Evolutionary conservation across 2,113 vertebrate species (phyloP).

Genomic region (Sinocyclocheilus maitianheensis): DNA sequence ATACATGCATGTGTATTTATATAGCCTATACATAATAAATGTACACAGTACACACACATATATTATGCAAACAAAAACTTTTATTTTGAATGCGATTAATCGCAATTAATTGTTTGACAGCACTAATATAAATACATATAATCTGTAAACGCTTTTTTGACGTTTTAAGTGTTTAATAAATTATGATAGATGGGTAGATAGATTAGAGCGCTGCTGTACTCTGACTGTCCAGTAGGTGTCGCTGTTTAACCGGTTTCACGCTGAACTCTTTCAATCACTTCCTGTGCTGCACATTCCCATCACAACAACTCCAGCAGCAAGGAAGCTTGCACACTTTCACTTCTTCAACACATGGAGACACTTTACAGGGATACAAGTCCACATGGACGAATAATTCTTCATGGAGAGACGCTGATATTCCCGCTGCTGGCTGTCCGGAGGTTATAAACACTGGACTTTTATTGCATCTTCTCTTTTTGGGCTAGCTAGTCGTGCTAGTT

Average conservation of each 20-base stretch:
- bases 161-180: too few relatives aligned
- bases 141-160: too few relatives aligned
- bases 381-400: not conserved
- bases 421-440: not conserved
- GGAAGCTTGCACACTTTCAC: conserved; percentile 8
- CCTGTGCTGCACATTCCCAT: conserved; percentile 40
- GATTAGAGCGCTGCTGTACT: not conserved
- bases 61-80: too few relatives aligned
- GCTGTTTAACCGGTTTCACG: not conserved
- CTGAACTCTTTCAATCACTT: conserved; percentile 37
- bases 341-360: not conserved
- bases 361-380: not conserved
- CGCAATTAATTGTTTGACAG: too few relatives aligned
- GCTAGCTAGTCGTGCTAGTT: conserved; percentile 29
- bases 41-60: too few relatives aligned
- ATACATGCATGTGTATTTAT: too few relatives aligned
- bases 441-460: conserved; percentile 14
- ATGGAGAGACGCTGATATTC: not conserved
- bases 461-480: not conserved
- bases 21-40: too few relatives aligned
- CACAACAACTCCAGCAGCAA: conserved; percentile 26
- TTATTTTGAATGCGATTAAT: too few relatives aligned
- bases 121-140: too few relatives aligned
- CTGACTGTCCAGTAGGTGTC: not conserved
- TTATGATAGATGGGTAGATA: not conserved